These are phyloP conservation scores for Cabera pusaria DNA, from an alignment of 2,888 invertebrate genomes.

Conservation along the genomic window DNA sequence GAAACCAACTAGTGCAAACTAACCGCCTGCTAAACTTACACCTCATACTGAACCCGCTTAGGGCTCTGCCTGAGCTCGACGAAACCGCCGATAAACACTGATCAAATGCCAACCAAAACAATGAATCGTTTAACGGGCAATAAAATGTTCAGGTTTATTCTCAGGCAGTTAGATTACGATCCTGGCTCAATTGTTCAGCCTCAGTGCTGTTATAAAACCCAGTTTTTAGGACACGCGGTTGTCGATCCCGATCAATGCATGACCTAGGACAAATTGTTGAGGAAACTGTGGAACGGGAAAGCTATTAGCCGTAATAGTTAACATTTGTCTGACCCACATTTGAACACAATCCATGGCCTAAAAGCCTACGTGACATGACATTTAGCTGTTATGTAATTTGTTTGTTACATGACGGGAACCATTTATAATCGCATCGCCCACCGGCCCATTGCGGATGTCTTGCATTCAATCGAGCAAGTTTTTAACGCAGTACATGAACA, in stretches of 20 bases:
- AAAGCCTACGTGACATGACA: slow-evolving; percentile 59
- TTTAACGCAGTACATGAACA: slow-evolving; percentile 14
- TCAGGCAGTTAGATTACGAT: slow-evolving; percentile 21
- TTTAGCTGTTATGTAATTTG: slow-evolving; percentile 32
- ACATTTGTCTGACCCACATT: slow-evolving; percentile 53
- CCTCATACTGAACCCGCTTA: slow-evolving; percentile 9
- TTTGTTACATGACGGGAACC: slow-evolving; percentile 38
- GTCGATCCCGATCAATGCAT: slow-evolving; percentile 12
- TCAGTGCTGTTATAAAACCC: slow-evolving; percentile 9
- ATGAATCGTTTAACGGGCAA: slow-evolving; percentile 24
- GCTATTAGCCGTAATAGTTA: slow-evolving; percentile 26
- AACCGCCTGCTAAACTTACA: slow-evolving; percentile 40
- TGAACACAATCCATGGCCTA: slow-evolving; percentile 45
- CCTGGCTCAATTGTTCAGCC: slow-evolving; percentile 16
- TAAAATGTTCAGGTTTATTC: slow-evolving; percentile 31
- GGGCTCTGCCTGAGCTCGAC: slow-evolving; percentile 16
- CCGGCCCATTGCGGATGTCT: slow-evolving; percentile 24
- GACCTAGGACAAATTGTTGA: slow-evolving; percentile 13
- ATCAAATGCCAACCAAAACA: slow-evolving; percentile 28
- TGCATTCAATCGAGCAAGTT: slow-evolving; percentile 17
- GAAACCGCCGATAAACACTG: slow-evolving; percentile 23
- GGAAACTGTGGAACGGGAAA: slow-evolving; percentile 11
- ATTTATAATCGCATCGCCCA: slow-evolving; percentile 36
- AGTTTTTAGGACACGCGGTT: slow-evolving; percentile 15
- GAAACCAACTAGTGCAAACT: slow-evolving; percentile 62